Evolutionary conservation across 2,888 invertebrate genomes (phyloP), one percentile per base, ranked within the genome.

Genomic region (Euphydryas editha): DNA sequence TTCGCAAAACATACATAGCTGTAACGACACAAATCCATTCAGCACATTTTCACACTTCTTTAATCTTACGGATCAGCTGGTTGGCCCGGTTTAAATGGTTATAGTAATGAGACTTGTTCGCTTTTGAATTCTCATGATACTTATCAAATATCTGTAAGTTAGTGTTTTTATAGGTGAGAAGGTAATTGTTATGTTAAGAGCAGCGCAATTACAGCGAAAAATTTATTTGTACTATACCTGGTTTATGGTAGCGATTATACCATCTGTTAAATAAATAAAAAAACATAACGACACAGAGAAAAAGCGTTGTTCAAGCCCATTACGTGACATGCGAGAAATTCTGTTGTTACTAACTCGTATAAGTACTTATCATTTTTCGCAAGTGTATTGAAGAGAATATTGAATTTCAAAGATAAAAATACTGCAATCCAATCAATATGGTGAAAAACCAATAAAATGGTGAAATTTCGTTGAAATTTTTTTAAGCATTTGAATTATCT

Each of bases 1-100:
- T 76, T 79, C 83, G 85, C 87, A 82, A 86, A 85, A 78, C 78
- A 75, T 71, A 78, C 78, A 75, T 71, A 65, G 69, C 81, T 75
- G 81, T 77, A 71, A 75, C 68, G 68, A 65, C 68, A 65, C 62
- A 30, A 67, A 62, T 73, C 59, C 67, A 69, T 72, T 72, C 71
- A 70, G 67, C 54, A 76, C 72, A 70, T 74, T 71, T 72, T 69
- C 73, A 73, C 71, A 71, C 64, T 64, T 72, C 62, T 59, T 36
- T 54, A 49, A 47, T 59, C 54, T 59, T 57, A 36, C 57, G 65
- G 57, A 67, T 73, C 69, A 70, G 71, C 70, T 73, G 73, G 65
- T 67, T 58, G 51, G 58, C 24, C 58, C 60, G 58, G 59, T 69
- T 56, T 59, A 54, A 30, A 56, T 65, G 59, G 60, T 56, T 65